Conservation (phyloP, 2,113 vertebrate species). For the Vulpes vulpes region DNA sequence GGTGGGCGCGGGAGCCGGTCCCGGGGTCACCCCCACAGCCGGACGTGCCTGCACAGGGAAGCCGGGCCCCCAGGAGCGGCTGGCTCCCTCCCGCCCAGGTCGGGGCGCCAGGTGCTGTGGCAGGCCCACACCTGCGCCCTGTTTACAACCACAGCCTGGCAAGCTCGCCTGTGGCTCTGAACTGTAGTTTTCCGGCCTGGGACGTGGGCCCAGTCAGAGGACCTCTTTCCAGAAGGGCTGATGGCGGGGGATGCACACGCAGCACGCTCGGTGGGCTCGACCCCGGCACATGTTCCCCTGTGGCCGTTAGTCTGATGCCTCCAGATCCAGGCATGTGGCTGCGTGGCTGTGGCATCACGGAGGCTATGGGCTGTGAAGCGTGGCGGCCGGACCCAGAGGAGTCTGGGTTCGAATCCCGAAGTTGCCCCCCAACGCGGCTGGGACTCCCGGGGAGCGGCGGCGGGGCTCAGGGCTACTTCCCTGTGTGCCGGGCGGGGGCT, state of each 20-base stretch:
- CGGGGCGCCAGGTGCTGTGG: accelerated
- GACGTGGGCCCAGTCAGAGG: accelerated
- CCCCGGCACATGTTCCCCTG: accelerated
- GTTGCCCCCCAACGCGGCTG: accelerated
- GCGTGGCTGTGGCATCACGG: accelerated
- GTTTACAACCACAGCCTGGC: accelerated
- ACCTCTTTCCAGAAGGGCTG: accelerated
- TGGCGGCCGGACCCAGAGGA: accelerated
- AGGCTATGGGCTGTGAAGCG: accelerated
- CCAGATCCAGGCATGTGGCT: accelerated
- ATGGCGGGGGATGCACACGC: accelerated
- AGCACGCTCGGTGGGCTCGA: accelerated
- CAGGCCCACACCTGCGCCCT: accelerated
- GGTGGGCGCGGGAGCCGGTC: accelerated
- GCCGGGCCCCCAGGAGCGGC: accelerated
- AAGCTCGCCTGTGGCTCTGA: accelerated
- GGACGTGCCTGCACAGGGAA: accelerated
- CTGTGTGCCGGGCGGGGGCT: accelerated
- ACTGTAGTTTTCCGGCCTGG: not conserved
- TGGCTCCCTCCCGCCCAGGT: accelerated
- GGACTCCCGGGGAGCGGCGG: accelerated
- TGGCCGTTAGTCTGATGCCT: accelerated
- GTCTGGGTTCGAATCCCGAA: not conserved
- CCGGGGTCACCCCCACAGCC: accelerated
- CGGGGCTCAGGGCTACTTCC: accelerated